Base-by-base conservation (phyloP, 2,797 vertebrate genomes). In the Syngnathus rostellatus region DNA sequence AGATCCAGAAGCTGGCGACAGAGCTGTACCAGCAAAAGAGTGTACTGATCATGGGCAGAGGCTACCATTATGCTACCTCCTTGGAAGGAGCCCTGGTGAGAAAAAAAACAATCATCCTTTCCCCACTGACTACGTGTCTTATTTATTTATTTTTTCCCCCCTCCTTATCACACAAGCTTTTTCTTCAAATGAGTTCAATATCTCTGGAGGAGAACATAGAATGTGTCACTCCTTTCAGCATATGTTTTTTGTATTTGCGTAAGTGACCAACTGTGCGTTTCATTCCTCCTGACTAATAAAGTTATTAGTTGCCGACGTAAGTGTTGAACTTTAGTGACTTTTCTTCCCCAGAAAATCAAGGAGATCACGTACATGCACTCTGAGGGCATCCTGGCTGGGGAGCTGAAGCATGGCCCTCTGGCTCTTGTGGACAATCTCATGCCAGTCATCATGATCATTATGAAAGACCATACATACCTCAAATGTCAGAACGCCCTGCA, bases 291-390 rank as follows among this genome's bases (percentile, higher is more conserved):
- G 7, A 64, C 45, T 54, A 54, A 41, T 54, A 40, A 25, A 43
- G 62, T 23, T 40, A 6, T 43, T 61, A 21, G 37, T n/a, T 4
- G 5, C n/a, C 7, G 2, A 57, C 14, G 25, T 8, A 40, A n/a
- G 60, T 45, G 12, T 62, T 62, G 6, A 62, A 43, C 41, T 45
- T 45, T 9, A 31, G 7, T 38, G 2, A 16, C 10, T 23, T 58
- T 37, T 38, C 9, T 6, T 58, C 3, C 37, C 17, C 71, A 99
- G 97, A 99, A 99, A 95, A 99, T 99, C 65, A 99, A 99, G 73
- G 97, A 99, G 77, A 99, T 99, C 80, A 99, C 97, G 0, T 99
- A 99, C 83, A 99, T 99, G 97, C 97, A 99, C 75, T 99, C 96
- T 0, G 97, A 99, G 65, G 97, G 97, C 53, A 99, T 99, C 84